Evolutionary conservation across 2,888 invertebrate species (phyloP), one percentile per base, ranked within the genome.

Genomic region (Catocala nupta): DNA sequence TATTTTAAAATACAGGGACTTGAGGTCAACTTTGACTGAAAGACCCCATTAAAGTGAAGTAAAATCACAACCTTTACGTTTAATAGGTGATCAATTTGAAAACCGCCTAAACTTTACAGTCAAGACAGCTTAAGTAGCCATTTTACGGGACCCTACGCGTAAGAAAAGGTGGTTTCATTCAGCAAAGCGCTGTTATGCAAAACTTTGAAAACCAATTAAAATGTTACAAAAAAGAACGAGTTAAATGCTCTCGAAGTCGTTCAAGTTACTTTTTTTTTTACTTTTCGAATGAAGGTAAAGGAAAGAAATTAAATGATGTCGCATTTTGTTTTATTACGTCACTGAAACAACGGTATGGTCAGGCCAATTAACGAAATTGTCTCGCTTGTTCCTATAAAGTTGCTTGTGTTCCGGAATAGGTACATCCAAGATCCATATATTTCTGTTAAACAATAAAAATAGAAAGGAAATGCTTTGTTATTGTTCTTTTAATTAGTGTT

Each of bases 171-270:
- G 53, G 36, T 55, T 45, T 11, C 11, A 61, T 42, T 57, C 57
- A 49, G 16, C 48, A 33, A 49, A 16, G 34, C 12, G 48, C 52
- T 54, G 49, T 58, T 57, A 45, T 39, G 39, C 25, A 45, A 63
- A 58, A 63, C 49, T 58, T 63, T 50, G 50, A 25, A 50, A 54
- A 57, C 54, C 49, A 58, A 63, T 63, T 63, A 58, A 57, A 62
- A 56, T 57, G 48, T 57, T 53, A 43, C 34, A 10, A 48, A 58
- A 25, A 54, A 55, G 54, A 50, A 49, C 34, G 36, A 63, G 58
- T 54, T 58, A 43, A 51, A 45, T 49, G 52, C 42, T 58, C 25
- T 11, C n/a, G 44, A 56, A 43, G 34, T 39, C 39, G 34, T 57
- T 48, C 1, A n/a, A 55, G 61, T 51, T 39, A 34, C 5, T 5